phyloP scores from a whole-genome alignment of 1,140 invertebrate genomes.

The Apis dorsata region DNA sequence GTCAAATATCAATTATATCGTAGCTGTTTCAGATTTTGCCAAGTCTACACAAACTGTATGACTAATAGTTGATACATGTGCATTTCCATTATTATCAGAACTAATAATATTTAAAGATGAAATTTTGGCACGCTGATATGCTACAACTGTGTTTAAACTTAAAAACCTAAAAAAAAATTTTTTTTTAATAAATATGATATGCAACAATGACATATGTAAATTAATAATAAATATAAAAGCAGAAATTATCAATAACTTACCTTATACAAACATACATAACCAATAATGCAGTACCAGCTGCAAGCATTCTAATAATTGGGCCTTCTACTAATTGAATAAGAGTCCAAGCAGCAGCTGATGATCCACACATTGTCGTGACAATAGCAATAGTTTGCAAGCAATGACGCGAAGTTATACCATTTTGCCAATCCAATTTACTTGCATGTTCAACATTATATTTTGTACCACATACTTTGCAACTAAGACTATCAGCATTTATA shows the following conservation, averaged over 20 bases:
- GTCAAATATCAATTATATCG: constrained; percentile 50
- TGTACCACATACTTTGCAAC: constrained; percentile 90
- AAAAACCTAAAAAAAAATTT: constrained; percentile 83
- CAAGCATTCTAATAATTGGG: constrained; percentile 88
- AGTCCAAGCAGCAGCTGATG: constrained; percentile 89
- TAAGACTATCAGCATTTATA: constrained; percentile 83
- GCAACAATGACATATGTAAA: neutral
- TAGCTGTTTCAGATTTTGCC: constrained; percentile 67
- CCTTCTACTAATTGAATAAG: constrained; percentile 89
- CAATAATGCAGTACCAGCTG: constrained; percentile 89
- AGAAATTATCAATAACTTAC: constrained; percentile 75
- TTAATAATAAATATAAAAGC: neutral
- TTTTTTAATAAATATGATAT: constrained; percentile 23
- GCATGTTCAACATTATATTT: constrained; percentile 87
- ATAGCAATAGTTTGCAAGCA: constrained; percentile 88
- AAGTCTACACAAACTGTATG: constrained; percentile 79
- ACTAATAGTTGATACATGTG: constrained; percentile 81
- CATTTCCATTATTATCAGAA: constrained; percentile 56
- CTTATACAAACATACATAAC: constrained; percentile 92
- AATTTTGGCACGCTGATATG: constrained; percentile 93
- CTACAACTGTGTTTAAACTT: constrained; percentile 91
- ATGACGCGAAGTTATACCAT: constrained; percentile 89
- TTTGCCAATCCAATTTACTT: constrained; percentile 88
- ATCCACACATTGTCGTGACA: constrained; percentile 86
- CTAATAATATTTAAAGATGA: constrained; percentile 90